Conservation (phyloP, 1,140 invertebrate species). For the Lepidurus couesii region DNA sequence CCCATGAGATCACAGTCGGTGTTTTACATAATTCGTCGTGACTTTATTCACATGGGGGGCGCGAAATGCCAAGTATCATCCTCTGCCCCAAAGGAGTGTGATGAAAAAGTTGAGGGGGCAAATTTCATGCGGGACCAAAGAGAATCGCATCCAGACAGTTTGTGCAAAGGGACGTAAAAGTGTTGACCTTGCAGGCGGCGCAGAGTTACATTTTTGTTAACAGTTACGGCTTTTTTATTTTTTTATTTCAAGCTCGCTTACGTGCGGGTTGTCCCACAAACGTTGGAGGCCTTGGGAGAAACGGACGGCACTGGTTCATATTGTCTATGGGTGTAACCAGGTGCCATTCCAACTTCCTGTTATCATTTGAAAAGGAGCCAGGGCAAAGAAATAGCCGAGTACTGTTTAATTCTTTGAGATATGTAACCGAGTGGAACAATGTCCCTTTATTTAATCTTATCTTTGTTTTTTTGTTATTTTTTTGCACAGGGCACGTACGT, state of each 20-base stretch:
- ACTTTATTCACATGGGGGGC: not conserved
- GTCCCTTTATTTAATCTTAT: not conserved
- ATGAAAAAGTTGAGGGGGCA: not conserved
- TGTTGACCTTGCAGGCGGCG: not conserved
- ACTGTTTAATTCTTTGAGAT: not conserved
- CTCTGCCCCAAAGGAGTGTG: not conserved
- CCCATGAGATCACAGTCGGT: conserved; percentile 16
- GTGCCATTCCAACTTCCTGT: not conserved
- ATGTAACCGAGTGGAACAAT: not conserved
- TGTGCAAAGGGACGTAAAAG: not conserved
- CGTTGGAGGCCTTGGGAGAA: not conserved
- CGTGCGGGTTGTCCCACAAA: not conserved
- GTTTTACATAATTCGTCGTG: conserved; percentile 7
- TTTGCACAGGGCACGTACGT: not conserved
- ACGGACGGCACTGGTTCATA: not conserved
- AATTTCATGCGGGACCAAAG: not conserved
- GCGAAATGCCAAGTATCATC: not conserved
- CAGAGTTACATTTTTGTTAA: not conserved
- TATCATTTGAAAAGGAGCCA: not conserved
- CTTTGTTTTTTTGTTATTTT: not conserved
- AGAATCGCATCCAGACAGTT: not conserved
- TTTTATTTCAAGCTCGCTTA: not conserved
- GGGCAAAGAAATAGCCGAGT: not conserved
- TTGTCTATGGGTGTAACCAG: not conserved
- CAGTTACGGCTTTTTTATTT: not conserved